Conservation (phyloP, 1,140 invertebrate species). For the Cotesia typhae region DNA sequence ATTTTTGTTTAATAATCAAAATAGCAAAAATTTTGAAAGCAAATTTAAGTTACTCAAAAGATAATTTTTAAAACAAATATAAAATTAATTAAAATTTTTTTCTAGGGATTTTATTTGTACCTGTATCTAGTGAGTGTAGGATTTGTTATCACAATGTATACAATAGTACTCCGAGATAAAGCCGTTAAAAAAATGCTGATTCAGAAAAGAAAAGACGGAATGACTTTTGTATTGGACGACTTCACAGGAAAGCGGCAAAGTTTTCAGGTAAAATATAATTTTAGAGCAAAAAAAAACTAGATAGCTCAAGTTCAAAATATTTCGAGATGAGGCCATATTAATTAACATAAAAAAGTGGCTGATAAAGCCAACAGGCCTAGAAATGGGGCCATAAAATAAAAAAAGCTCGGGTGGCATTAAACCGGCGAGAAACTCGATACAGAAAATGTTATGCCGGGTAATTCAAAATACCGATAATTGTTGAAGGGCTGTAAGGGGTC, state of each 20-base stretch:
- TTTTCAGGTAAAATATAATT: conserved; percentile 36
- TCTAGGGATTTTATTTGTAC: conserved; percentile 85
- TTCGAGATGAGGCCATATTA: not conserved
- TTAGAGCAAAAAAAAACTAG: conserved; percentile 7
- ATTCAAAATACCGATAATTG: conserved; percentile 33
- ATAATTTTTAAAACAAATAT: not conserved
- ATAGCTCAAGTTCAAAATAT: not conserved
- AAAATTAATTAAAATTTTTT: conserved; percentile 45
- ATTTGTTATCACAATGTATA: conserved; percentile 85
- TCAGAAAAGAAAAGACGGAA: conserved; percentile 49
- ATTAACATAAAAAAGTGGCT: conserved; percentile 2
- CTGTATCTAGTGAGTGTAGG: conserved; percentile 79
- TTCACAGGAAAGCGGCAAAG: conserved; percentile 27
- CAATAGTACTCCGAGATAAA: conserved; percentile 74
- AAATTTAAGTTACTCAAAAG: no score
- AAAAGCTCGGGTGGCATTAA: conserved; percentile 11
- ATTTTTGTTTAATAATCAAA: no score
- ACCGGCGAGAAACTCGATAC: conserved; percentile 24
- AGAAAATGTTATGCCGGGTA: conserved; percentile 28
- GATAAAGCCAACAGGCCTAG: not conserved
- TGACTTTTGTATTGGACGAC: conserved; percentile 42
- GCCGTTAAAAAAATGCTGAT: conserved; percentile 60
- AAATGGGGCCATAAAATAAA: not conserved
- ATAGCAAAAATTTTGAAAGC: no score
- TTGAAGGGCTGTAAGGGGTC: conserved; percentile 51